Conservation (phyloP, 2,113 vertebrate species). For the Dipodomys spectabilis region DNA sequence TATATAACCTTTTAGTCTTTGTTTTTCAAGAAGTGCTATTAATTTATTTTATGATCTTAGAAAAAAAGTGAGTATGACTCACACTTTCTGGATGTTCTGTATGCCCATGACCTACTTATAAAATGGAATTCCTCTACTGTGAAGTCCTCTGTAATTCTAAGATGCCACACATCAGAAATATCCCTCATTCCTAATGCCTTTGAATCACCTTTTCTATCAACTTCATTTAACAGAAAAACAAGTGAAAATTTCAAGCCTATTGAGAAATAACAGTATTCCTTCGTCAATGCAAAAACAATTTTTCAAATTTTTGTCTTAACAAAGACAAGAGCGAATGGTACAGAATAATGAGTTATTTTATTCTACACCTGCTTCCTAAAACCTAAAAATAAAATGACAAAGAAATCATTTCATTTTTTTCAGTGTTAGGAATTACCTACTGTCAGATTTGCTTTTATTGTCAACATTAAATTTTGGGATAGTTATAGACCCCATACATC, state of each 20-base stretch:
- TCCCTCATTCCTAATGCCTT: constrained; percentile 48
- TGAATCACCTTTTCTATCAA: constrained; percentile 16
- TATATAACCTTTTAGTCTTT: too few species aligned
- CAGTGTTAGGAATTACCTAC: too few species aligned
- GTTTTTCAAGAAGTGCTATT: too few species aligned
- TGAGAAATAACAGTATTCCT: constrained; percentile 54
- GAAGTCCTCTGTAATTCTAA: neutral
- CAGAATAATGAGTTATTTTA: constrained; percentile 1
- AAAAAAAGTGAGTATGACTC: constrained; percentile 34
- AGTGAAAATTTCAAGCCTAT: constrained; percentile 22
- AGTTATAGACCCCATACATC: neutral
- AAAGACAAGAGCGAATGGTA: constrained; percentile 52
- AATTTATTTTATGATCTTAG: too few species aligned
- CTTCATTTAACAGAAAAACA: constrained; percentile 65
- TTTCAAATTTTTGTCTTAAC: constrained; percentile 4
- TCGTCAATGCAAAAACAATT: constrained; percentile 60
- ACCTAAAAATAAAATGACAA: neutral
- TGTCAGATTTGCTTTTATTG: constrained; percentile 13
- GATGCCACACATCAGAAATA: neutral
- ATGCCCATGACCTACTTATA: constrained; percentile 62
- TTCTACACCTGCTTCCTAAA: constrained; percentile 13
- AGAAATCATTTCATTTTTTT: too few species aligned
- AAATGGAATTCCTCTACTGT: constrained; percentile 40
- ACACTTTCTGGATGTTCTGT: neutral
- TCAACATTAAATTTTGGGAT: neutral